A percentile compares a stretch with the other conserved stretches of the same genome.
phyloP scores from a whole-genome alignment of 2,888 invertebrate species.

The Xanthia togata region DNA sequence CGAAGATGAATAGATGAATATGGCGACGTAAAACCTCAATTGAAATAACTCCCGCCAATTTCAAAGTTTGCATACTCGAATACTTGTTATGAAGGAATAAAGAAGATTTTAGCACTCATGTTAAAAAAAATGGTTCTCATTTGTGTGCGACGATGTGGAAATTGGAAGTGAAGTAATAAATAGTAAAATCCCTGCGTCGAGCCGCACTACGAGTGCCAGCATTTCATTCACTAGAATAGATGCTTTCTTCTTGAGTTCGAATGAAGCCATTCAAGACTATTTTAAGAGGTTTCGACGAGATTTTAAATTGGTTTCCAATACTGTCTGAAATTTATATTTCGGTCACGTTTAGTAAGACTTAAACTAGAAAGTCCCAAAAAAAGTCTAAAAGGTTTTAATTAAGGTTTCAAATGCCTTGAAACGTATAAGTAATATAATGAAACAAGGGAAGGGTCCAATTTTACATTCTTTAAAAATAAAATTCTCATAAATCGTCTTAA shows the following conservation, averaged over 20 bases:
- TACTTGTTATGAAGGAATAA: slow-evolving; percentile 32
- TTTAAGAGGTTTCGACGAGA: neutral
- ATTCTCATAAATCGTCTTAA: neutral
- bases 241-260: slow-evolving; percentile 1
- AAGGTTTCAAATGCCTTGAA: neutral
- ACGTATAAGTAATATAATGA: neutral
- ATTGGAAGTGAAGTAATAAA: slow-evolving; percentile 48
- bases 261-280: slow-evolving; percentile 2
- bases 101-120: slow-evolving; percentile 26
- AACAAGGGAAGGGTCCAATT: neutral
- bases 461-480: neutral
- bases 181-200: slow-evolving; percentile 12
- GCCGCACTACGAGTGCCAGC: slow-evolving; percentile 5
- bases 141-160: slow-evolving; percentile 24
- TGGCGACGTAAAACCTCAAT: slow-evolving; percentile 19
- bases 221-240: slow-evolving; percentile 38
- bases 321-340: slow-evolving; percentile 20
- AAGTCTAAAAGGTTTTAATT: neutral
- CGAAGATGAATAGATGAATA: slow-evolving; percentile 11
- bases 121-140: slow-evolving; percentile 39
- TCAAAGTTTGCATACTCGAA: slow-evolving; percentile 19
- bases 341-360: slow-evolving; percentile 6
- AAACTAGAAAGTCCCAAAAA: neutral
- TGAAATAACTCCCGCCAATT: slow-evolving; percentile 45
- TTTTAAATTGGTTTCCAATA: neutral